Percentiles rank a stretch among this genome's conserved stretches.
Conservation (phyloP, 2,113 vertebrate genomes). For the Lynx canadensis region DNA sequence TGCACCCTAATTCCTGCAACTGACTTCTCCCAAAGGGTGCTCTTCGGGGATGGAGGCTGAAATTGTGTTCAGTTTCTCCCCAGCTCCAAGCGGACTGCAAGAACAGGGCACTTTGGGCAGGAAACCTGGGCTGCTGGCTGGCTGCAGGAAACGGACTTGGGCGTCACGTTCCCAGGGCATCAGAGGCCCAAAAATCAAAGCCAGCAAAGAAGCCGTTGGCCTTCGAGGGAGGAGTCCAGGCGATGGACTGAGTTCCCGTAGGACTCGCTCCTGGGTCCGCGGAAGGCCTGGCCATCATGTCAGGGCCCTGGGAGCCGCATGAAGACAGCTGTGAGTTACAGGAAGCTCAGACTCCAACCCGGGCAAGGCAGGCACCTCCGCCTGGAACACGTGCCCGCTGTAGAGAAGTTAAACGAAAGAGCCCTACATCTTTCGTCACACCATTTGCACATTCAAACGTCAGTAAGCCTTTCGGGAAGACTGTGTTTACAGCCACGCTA, state of each 20-base stretch:
- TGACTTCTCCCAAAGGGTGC: not conserved
- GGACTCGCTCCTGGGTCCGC: not conserved
- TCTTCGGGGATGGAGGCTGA: not conserved
- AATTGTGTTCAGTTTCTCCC: not conserved
- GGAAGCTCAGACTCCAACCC: not conserved
- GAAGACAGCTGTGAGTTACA: not conserved
- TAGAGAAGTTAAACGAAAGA: not conserved
- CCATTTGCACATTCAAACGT: constrained; percentile 25
- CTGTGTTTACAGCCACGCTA: constrained; percentile 46
- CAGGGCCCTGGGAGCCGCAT: fast-evolving
- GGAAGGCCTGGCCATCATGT: not conserved
- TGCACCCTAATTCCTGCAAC: not conserved
- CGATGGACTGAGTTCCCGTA: not conserved
- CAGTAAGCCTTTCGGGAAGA: constrained; percentile 55
- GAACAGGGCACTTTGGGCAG: not conserved
- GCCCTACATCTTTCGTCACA: not conserved
- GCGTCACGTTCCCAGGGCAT: not conserved
- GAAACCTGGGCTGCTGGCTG: not conserved
- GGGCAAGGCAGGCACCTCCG: fast-evolving
- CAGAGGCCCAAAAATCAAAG: not conserved
- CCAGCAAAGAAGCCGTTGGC: not conserved
- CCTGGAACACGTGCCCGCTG: not conserved
- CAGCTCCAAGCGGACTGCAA: not conserved
- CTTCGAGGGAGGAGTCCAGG: not conserved
- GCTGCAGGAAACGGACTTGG: not conserved